These are phyloP conservation scores for Drosophila tanythrix DNA, from an alignment of 2,888 invertebrate genomes.

Conservation along the genomic window DNA sequence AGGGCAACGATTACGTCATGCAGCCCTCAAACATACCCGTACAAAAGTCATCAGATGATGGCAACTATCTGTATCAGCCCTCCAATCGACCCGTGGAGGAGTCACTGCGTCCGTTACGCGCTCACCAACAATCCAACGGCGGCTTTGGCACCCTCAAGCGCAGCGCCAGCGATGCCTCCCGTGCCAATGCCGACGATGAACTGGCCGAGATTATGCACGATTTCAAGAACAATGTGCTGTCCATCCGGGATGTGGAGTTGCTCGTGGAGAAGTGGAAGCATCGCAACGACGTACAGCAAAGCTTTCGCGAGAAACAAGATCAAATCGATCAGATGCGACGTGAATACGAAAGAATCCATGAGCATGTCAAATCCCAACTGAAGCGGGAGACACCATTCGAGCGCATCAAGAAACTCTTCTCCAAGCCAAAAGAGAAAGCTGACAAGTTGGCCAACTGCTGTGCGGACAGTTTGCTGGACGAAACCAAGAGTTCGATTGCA, in stretches of 20 bases:
- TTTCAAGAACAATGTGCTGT: constrained; percentile 94
- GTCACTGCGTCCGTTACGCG: constrained; percentile 67
- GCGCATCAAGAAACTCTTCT: constrained; percentile 90
- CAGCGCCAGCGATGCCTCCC: constrained; percentile 83
- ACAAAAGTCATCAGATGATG: constrained; percentile 84
- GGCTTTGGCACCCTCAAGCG: constrained; percentile 83
- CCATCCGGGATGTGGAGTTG: constrained; percentile 93
- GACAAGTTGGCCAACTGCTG: constrained; percentile 49
- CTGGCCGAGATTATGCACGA: constrained; percentile 94
- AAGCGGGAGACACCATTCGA: constrained; percentile 93
- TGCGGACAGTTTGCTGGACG: constrained; percentile 80
- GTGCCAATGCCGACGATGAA: constrained; percentile 88
- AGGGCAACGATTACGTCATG: constrained; percentile 86
- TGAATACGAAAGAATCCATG: constrained; percentile 93
- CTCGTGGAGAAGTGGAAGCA: constrained; percentile 94
- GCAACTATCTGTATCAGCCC: constrained; percentile 84
- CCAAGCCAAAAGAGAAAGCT: constrained; percentile 84
- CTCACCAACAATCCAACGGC: constrained; percentile 39
- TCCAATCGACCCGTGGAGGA: constrained; percentile 84
- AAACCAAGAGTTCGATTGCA: constrained; percentile 84
- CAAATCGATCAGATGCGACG: constrained; percentile 92
- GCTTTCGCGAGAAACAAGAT: constrained; percentile 93
- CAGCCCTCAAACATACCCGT: constrained; percentile 88
- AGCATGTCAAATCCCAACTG: constrained; percentile 90
- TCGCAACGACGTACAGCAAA: constrained; percentile 94